phyloP scores from a whole-genome alignment of 2,888 invertebrate genomes.

The Peribatodes rhomboidaria region DNA sequence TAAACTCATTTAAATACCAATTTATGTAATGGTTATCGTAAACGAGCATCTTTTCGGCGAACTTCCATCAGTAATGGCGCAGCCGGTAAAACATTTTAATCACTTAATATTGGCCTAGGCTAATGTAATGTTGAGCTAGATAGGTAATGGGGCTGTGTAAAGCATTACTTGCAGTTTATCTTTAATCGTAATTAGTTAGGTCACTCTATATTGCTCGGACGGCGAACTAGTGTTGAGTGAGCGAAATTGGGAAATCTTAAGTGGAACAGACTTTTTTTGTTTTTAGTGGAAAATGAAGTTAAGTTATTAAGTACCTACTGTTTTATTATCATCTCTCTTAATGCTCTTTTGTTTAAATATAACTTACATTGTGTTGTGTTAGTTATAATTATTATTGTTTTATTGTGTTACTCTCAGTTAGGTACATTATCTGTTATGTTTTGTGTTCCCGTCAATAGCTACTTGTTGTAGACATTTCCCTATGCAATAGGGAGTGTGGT shows the following conservation, averaged over 20 bases:
- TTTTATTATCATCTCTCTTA: no score
- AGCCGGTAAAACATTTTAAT: slow-evolving; percentile 25
- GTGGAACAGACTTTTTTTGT: no score
- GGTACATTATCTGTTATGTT: no score
- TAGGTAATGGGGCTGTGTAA: not conserved
- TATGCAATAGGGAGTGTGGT: no score
- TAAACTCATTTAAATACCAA: slow-evolving; percentile 65
- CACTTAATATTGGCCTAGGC: slow-evolving; percentile 22
- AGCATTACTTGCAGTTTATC: not conserved
- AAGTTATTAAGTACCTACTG: no score
- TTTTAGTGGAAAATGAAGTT: no score
- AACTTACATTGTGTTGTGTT: no score
- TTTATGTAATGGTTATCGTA: slow-evolving; percentile 61
- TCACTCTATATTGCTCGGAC: not conserved
- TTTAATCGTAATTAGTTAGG: not conserved
- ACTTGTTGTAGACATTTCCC: no score
- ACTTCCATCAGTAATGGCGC: slow-evolving; percentile 56
- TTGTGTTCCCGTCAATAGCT: no score
- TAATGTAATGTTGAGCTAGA: not conserved
- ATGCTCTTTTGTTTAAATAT: no score
- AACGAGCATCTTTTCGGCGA: slow-evolving; percentile 65
- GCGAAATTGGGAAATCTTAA: not conserved
- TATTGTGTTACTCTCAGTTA: no score
- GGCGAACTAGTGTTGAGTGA: not conserved
- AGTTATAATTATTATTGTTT: no score